Conservation (phyloP, 2,888 invertebrate species). For the Agrochola macilenta region DNA sequence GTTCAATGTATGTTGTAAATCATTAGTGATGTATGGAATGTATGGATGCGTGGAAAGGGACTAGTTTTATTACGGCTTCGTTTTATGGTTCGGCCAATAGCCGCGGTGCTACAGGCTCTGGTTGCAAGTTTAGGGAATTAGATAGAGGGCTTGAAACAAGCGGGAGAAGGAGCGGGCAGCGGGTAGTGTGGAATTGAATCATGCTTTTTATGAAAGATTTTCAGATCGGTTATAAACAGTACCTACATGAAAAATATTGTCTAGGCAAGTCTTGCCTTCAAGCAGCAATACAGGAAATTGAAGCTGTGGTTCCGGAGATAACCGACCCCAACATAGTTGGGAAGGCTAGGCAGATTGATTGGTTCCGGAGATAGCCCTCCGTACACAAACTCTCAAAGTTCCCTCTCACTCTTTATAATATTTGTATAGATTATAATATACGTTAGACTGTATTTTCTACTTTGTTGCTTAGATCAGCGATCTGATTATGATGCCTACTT, state of each 20-base stretch:
- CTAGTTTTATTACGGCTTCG: conserved; percentile 83
- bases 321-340: no score
- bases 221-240: not conserved
- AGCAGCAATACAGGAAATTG: not conserved
- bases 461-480: not conserved
- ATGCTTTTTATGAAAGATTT: not conserved
- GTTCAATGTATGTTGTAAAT: conserved; percentile 74
- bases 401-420: no score
- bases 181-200: not conserved
- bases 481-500: not conserved
- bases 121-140: conserved; percentile 85
- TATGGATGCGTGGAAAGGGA: conserved; percentile 84
- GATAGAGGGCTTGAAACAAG: conserved; percentile 68
- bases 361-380: no score
- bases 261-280: not conserved
- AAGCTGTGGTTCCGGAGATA: no score
- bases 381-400: no score
- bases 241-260: not conserved
- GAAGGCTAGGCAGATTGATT: no score
- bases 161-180: conserved; percentile 45
- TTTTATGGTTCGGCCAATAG: conserved; percentile 86
- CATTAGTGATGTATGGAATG: conserved; percentile 89
- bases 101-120: conserved; percentile 78
- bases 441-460: no score
- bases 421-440: no score